phyloP scores from a whole-genome alignment of 1,140 invertebrate genomes.

The Belonocnema kinseyi region DNA sequence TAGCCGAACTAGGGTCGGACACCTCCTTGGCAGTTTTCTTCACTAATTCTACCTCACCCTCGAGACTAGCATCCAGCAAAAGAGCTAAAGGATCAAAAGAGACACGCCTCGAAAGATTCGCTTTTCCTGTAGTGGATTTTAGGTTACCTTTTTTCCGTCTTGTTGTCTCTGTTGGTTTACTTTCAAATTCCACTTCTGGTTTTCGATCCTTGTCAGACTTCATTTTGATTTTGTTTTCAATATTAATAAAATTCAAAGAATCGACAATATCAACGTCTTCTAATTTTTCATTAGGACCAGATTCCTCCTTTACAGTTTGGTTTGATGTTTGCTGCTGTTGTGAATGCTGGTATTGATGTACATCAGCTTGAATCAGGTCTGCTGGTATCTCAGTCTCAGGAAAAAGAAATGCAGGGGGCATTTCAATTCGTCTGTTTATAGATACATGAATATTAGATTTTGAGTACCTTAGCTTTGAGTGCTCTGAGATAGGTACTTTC shows the following conservation, averaged over 20 bases:
- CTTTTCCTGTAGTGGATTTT: slow-evolving; percentile 83
- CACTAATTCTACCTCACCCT: slow-evolving; percentile 98
- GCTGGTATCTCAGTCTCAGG: slow-evolving; percentile 83
- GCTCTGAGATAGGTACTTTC: slow-evolving; percentile 85
- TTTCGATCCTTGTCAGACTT: slow-evolving; percentile 67
- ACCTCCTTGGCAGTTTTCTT: slow-evolving; percentile 96
- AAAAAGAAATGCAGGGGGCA: slow-evolving; percentile 88
- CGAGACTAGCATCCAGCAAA: slow-evolving; percentile 96
- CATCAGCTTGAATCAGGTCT: slow-evolving; percentile 76
- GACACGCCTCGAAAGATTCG: slow-evolving; percentile 86
- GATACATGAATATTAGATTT: slow-evolving; percentile 79
- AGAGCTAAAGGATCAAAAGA: slow-evolving; percentile 98
- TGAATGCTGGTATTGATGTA: slow-evolving; percentile 61
- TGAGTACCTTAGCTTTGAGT: slow-evolving; percentile 82
- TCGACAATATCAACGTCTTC: slow-evolving; percentile 73
- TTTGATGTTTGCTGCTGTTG: slow-evolving; percentile 54
- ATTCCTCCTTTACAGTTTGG: slow-evolving; percentile 47
- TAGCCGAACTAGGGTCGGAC: slow-evolving; percentile 93
- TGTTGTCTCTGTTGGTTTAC: slow-evolving; percentile 76
- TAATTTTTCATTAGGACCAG: slow-evolving; percentile 62
- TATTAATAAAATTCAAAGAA: slow-evolving; percentile 71
- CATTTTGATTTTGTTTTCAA: slow-evolving; percentile 69
- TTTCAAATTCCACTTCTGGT: slow-evolving; percentile 64
- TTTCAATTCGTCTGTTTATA: slow-evolving; percentile 85
- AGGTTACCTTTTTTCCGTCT: slow-evolving; percentile 86